Conservation (phyloP, 2,888 invertebrate genomes). For the Serrognathus titanus region DNA sequence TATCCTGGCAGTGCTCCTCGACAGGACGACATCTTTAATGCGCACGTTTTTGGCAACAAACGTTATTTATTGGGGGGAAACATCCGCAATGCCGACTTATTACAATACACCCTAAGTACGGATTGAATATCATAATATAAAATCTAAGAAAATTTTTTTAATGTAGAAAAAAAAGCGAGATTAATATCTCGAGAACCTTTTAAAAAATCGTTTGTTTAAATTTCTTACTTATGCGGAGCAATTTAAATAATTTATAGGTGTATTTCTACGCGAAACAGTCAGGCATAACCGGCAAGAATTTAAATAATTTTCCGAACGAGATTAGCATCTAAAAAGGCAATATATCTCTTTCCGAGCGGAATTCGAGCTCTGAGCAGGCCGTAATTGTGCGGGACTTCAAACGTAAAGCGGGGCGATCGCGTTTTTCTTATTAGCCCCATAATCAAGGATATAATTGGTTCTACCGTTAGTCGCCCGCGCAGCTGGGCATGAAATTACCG, state of each 20-base stretch:
- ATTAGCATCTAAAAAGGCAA: neutral
- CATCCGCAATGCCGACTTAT: too few species aligned
- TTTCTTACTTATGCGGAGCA: neutral
- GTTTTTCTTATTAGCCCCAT: conserved; percentile 1
- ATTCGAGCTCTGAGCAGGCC: neutral
- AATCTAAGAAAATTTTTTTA: too few species aligned
- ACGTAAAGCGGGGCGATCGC: neutral
- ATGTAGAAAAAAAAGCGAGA: too few species aligned
- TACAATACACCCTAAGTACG: too few species aligned
- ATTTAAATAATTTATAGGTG: neutral
- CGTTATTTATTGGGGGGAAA: too few species aligned
- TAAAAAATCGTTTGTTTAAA: too few species aligned
- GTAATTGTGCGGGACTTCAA: neutral
- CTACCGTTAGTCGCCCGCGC: conserved; percentile 30
- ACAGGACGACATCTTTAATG: too few species aligned
- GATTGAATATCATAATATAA: too few species aligned
- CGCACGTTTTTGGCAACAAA: too few species aligned
- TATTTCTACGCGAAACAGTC: neutral
- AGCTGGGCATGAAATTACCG: conserved; percentile 39
- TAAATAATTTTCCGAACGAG: neutral
- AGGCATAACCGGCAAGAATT: neutral
- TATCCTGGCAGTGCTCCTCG: too few species aligned
- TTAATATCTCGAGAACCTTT: too few species aligned
- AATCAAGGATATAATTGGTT: conserved; percentile 1
- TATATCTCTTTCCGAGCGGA: neutral